Evolutionary conservation across 2,113 vertebrate genomes (phyloP), one percentile per base, ranked within the genome.

Genomic region (Conger conger): DNA sequence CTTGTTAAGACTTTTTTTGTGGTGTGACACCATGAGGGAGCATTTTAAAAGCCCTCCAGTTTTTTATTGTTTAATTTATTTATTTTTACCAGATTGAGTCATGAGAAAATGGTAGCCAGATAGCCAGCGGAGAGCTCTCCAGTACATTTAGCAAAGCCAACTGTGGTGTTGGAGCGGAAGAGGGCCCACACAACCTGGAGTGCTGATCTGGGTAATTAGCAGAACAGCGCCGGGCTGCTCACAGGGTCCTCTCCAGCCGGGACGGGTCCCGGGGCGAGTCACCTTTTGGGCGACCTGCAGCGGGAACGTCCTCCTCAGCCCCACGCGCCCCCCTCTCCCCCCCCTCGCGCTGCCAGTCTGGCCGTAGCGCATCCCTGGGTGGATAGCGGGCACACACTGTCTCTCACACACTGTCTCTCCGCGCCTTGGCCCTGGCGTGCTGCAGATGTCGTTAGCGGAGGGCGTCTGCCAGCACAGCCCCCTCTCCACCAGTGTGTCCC

Each of bases 361-460:
- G 33, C 27, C 20, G 33, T 17, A 40, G 38, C 50, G 35, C 36
- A 35, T 42, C 76, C 20, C 85, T 38, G 84, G 81, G 89, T 83
- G 86, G 88, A 84, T 84, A 77, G 79, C 85, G 86, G 88, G 85
- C 85, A 78, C 81, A 88, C 86, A 89, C 85, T 84, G 78, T 27
- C 57, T 86, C 88, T 88, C 90, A 76, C 20, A n/a, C 82, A 85
- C 90, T 90, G 90, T 90, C 90, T 90, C 53, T 13, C 87, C 82
- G 86, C 76, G 40, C n/a, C n/a, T 82, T 93, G 93, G 93, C 93
- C 91, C 18, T 0, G 15, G 82, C 89, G 88, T 84, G 85, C 87
- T 90, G 90, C 93, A 94, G 92, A 92, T 94, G 91, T 91, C 91
- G 81, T 86, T 54, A 85, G 68, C 30, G 50, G 83, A 36, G 23